Evolutionary conservation across 2,888 invertebrate genomes (phyloP).

Genomic region (Malthinus flaveolus): DNA sequence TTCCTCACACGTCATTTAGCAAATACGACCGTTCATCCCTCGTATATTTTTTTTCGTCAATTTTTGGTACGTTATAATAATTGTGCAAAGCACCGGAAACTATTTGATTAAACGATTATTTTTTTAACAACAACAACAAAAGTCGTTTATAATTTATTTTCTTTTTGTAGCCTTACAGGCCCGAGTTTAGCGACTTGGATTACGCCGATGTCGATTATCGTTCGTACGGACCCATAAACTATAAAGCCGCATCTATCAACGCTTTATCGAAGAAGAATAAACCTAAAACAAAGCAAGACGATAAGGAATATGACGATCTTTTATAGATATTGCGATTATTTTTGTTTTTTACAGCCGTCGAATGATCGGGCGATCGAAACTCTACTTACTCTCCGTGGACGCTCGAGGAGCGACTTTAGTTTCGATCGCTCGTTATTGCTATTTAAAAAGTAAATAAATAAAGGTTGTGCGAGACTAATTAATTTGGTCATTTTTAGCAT

Average conservation of each 20-base stretch:
- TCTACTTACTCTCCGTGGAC: neutral
- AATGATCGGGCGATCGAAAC: neutral
- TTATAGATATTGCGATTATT: slow-evolving; percentile 37
- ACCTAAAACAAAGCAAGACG: slow-evolving; percentile 46
- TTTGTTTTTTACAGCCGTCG: neutral
- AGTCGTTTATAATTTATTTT: slow-evolving; percentile 26
- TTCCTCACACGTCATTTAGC: slow-evolving; percentile 42
- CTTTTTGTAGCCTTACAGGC: slow-evolving; percentile 73
- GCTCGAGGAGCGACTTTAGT: neutral
- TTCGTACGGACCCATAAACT: slow-evolving; percentile 90
- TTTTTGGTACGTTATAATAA: slow-evolving; percentile 4
- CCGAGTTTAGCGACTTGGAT: slow-evolving; percentile 78
- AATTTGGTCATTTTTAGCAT: slow-evolving; percentile 16
- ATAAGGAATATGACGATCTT: slow-evolving; percentile 49
- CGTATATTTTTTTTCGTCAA: slow-evolving; percentile 21
- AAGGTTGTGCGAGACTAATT: slow-evolving; percentile 5
- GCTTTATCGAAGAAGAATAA: slow-evolving; percentile 73
- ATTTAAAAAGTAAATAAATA: slow-evolving; percentile 1
- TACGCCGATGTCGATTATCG: slow-evolving; percentile 90
- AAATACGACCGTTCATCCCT: slow-evolving; percentile 28
- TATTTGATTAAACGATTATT: slow-evolving; percentile 2
- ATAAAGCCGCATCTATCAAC: slow-evolving; percentile 85
- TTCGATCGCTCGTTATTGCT: slow-evolving; percentile 1
- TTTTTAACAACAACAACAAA: neutral
- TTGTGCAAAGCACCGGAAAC: slow-evolving; percentile 3